Percentiles rank a stretch among this genome's conserved stretches.
phyloP scores from a whole-genome alignment of 2,888 invertebrate species.

The Chalcosyrphus nemorum region DNA sequence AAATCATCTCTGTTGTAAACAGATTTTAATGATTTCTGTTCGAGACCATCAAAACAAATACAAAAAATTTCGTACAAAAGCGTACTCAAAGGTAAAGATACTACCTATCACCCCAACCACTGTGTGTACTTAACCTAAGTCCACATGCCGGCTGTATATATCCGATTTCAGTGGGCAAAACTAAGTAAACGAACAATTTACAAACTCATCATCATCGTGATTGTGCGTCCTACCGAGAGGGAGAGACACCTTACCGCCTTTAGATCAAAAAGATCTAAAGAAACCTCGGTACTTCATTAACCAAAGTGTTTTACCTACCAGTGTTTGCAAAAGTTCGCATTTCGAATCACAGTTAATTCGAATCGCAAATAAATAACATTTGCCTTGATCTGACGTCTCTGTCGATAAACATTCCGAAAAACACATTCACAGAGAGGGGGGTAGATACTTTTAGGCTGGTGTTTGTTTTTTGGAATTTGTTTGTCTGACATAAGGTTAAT shows the following conservation, averaged over 20 bases:
- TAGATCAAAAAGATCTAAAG: not conserved
- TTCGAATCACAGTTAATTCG: slow-evolving; percentile 13
- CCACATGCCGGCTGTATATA: not conserved
- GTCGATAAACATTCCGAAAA: not conserved
- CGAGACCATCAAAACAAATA: not conserved
- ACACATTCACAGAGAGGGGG: not conserved
- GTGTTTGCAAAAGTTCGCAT: not conserved
- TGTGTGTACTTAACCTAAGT: not conserved
- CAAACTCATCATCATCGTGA: not conserved
- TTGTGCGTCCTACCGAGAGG: not conserved
- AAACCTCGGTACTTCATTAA: not conserved
- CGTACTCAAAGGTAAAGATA: not conserved
- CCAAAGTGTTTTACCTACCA: not conserved
- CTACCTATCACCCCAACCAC: not conserved
- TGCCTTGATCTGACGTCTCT: slow-evolving; percentile 2
- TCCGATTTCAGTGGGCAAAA: not conserved
- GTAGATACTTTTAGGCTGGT: not conserved
- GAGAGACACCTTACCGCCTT: too few species aligned
- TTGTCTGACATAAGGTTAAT: not conserved
- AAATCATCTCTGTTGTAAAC: too few species aligned
- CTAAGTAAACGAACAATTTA: not conserved
- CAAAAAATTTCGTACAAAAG: not conserved
- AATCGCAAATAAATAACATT: slow-evolving; percentile 8
- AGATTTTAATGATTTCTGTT: too few species aligned
- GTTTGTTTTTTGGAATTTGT: not conserved